These are phyloP conservation scores for Phyllotreta cruciferae DNA, from an alignment of 2,888 invertebrate genomes.

Conservation along the genomic window DNA sequence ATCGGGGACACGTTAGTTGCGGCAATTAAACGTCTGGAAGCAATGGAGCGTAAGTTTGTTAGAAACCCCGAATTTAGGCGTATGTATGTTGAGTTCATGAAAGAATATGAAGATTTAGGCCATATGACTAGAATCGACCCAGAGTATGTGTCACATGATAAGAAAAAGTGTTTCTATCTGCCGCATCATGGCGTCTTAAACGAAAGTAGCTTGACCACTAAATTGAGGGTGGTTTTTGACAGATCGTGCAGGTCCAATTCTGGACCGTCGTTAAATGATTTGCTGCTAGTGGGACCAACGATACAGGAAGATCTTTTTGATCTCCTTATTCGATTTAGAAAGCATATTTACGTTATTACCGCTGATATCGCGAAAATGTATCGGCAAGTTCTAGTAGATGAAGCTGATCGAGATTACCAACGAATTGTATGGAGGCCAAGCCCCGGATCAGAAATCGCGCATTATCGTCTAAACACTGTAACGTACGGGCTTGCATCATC, in stretches of 20 bases:
- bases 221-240: constrained; percentile 23
- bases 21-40: constrained; percentile 17
- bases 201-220: constrained; percentile 16
- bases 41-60: constrained; percentile 27
- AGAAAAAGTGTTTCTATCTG: constrained; percentile 11
- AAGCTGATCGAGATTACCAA: constrained; percentile 21
- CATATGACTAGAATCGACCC: constrained; percentile 29
- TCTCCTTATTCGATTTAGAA: constrained; percentile 20
- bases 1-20: constrained; percentile 17
- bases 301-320: constrained; percentile 21
- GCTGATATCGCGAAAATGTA: constrained; percentile 29
- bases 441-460: constrained; percentile 15
- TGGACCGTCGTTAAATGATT: constrained; percentile 25
- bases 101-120: constrained; percentile 15
- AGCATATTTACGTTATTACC: constrained; percentile 26
- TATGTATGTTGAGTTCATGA: constrained; percentile 11
- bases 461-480: constrained; percentile 25
- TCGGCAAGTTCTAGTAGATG: constrained; percentile 9
- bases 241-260: constrained; percentile 11
- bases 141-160: neutral
- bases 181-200: constrained; percentile 27
- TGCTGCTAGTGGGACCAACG: constrained; percentile 22
- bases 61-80: neutral
- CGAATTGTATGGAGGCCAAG: constrained; percentile 24
- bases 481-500: constrained; percentile 28